phyloP scores from a whole-genome alignment of 2,797 vertebrate genomes.

The Lophius americanus region DNA sequence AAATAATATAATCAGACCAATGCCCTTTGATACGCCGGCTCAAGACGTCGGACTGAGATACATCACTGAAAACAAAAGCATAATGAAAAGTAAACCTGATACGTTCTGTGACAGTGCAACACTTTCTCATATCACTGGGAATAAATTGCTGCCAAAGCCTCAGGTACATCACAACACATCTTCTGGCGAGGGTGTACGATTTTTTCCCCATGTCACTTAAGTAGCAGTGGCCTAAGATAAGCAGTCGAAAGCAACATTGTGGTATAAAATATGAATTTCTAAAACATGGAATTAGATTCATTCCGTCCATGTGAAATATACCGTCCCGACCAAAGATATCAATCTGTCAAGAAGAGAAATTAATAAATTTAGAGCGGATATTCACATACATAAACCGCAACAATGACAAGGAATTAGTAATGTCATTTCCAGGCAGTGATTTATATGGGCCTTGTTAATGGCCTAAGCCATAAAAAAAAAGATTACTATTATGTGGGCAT shows the following conservation, averaged over 20 bases:
- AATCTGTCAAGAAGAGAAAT: not conserved
- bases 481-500: not conserved
- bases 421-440: not conserved
- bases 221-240: not conserved
- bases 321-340: slow-evolving; percentile 5
- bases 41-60: slow-evolving; percentile 25
- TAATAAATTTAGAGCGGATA: not conserved
- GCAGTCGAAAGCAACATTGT: slow-evolving; percentile 4
- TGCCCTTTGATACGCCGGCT: slow-evolving; percentile 42
- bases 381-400: not conserved
- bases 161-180: slow-evolving; percentile 16
- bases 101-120: slow-evolving; percentile 10
- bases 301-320: not conserved
- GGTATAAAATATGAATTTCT: slow-evolving; percentile 1
- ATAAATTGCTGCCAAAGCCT: slow-evolving; percentile 27
- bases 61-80: slow-evolving; percentile 25
- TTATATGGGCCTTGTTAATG: not conserved
- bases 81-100: not conserved
- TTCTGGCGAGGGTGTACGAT: not conserved
- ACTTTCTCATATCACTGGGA: slow-evolving; percentile 15
- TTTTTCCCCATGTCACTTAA: slow-evolving; percentile 9
- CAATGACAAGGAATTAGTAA: not conserved
- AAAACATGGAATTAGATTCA: not conserved
- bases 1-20: slow-evolving; percentile 21
- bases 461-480: not conserved